Conservation (phyloP, 2,888 invertebrate species). For the Aphelenchoides bicaudatus region DNA sequence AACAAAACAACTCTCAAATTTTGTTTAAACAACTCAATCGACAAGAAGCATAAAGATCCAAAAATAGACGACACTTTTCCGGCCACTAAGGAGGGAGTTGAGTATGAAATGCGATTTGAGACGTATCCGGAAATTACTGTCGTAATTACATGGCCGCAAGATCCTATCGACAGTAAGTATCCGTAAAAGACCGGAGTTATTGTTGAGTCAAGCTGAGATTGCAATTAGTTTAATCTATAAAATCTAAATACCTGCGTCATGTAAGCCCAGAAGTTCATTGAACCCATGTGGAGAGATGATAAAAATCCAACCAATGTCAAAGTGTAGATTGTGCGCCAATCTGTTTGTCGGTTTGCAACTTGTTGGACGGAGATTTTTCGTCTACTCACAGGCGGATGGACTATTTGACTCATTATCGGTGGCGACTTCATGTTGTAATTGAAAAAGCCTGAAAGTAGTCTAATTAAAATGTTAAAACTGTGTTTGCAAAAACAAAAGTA, state of each 20-base stretch:
- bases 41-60: constrained; percentile 12
- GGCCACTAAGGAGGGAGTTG: constrained; percentile 15
- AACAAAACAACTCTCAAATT: background rate
- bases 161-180: constrained; percentile 10
- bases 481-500: no score
- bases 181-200: constrained; percentile 22
- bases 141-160: constrained; percentile 2
- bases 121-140: constrained; percentile 9
- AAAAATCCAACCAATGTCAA: constrained; percentile 29
- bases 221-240: no score
- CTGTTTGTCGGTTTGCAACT: constrained; percentile 25
- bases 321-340: constrained; percentile 30
- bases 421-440: no score
- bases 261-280: constrained; percentile 26
- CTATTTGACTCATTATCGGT: no score
- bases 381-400: no score
- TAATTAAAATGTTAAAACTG: no score
- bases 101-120: background rate
- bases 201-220: constrained; percentile 17
- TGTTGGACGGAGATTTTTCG: no score
- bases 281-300: constrained; percentile 23
- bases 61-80: constrained; percentile 21
- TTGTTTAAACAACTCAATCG: constrained; percentile 19
- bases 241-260: constrained; percentile 23
- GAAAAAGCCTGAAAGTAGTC: no score